A percentile compares a stretch with the other conserved stretches of the same genome.
These are phyloP conservation scores for Nasonia vitripennis DNA, from an alignment of 1,140 invertebrate genomes.

Conservation along the genomic window DNA sequence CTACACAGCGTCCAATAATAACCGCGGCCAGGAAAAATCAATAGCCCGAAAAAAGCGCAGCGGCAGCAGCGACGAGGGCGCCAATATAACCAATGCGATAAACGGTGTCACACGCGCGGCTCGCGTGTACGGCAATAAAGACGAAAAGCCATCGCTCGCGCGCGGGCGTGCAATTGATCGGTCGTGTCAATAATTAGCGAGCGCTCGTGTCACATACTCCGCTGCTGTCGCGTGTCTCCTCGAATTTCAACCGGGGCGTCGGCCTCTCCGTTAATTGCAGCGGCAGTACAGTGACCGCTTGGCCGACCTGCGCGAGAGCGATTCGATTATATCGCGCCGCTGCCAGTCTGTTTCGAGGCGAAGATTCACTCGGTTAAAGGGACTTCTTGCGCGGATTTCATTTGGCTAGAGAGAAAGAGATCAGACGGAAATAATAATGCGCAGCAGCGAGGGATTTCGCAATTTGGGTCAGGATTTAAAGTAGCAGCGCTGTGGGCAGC, in stretches of 20 bases:
- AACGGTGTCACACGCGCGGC: neutral
- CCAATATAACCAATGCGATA: neutral
- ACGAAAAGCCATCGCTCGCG: neutral
- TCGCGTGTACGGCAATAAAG: neutral
- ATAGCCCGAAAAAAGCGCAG: neutral
- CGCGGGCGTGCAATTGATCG: neutral
- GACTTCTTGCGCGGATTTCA: neutral
- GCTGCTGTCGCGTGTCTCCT: conserved; percentile 5
- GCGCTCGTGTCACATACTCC: neutral
- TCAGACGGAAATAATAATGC: neutral
- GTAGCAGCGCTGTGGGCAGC: neutral
- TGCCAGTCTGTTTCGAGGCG: neutral
- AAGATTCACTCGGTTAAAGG: neutral
- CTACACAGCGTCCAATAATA: too few relatives aligned
- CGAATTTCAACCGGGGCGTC: conserved; percentile 21
- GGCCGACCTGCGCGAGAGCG: conserved; percentile 39
- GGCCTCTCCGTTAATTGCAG: conserved; percentile 19
- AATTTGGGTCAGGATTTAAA: conserved; percentile 1
- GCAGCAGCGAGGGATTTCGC: neutral
- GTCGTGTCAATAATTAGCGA: neutral
- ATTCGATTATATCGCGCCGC: conserved; percentile 48
- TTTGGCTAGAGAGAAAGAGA: neutral
- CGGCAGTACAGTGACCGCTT: conserved; percentile 45
- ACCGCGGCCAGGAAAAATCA: neutral
- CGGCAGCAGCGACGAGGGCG: too few relatives aligned